Conservation (phyloP, 2,113 vertebrate species). For the Eptesicus fuscus region DNA sequence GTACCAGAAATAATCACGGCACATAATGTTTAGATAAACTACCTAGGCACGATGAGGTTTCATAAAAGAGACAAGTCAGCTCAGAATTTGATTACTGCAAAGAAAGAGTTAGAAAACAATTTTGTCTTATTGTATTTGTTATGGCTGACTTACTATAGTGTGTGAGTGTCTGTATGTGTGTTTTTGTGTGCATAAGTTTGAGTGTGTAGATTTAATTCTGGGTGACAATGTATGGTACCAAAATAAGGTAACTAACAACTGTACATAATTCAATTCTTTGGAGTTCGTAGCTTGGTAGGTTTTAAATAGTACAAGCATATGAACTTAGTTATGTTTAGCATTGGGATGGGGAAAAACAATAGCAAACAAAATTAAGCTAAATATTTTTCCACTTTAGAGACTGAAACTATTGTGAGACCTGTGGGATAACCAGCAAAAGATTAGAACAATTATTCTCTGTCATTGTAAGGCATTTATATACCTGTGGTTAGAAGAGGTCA, state of each 20-base stretch:
- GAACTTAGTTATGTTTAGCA: neutral
- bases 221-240: neutral
- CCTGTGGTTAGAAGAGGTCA: slow-evolving; percentile 42
- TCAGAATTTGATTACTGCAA: neutral
- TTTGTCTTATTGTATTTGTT: neutral
- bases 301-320: neutral
- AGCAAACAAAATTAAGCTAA: slow-evolving; percentile 28
- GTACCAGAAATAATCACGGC: neutral
- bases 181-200: neutral
- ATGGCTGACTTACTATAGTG: neutral
- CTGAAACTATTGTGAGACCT: neutral
- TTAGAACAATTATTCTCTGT: slow-evolving; percentile 61
- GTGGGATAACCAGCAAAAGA: slow-evolving; percentile 14
- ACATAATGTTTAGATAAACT: slow-evolving; percentile 7
- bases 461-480: neutral
- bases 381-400: neutral
- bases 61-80: neutral
- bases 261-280: neutral
- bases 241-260: neutral
- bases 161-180: neutral
- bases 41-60: neutral
- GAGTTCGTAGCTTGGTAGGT: neutral
- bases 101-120: neutral
- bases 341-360: neutral
- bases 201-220: slow-evolving; percentile 1